These are phyloP conservation scores for Choristoneura fumiferana DNA, from an alignment of 1,140 invertebrate species.

Conservation along the genomic window DNA sequence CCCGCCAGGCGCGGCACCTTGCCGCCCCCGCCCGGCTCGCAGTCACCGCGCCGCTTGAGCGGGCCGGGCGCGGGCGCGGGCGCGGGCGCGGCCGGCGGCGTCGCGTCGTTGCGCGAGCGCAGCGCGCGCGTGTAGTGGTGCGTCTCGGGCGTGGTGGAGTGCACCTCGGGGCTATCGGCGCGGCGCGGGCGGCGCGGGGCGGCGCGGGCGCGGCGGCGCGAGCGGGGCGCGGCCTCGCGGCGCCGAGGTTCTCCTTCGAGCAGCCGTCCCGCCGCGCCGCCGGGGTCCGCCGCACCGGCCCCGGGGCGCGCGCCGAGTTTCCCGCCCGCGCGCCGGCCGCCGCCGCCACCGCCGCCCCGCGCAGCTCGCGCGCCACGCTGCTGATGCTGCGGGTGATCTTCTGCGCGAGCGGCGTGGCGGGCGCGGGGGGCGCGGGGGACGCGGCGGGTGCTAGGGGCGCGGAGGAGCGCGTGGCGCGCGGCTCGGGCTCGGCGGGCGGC, in stretches of 20 bases:
- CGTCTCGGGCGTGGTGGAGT: conserved; percentile 44
- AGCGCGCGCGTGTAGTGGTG: conserved; percentile 17
- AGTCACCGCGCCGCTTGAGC: conserved; percentile 1
- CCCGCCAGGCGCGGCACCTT: conserved; percentile 17
- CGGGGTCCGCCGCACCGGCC: conserved; percentile 48
- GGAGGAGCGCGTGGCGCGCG: conserved; percentile 32
- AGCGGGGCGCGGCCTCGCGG: conserved; percentile 40
- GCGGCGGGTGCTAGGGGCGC: conserved; percentile 35
- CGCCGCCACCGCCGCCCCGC: conserved; percentile 28
- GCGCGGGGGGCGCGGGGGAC: conserved; percentile 23
- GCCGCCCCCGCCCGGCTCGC: neutral
- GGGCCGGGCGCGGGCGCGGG: neutral
- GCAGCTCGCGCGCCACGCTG: too few relatives aligned
- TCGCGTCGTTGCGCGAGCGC: conserved; percentile 31
- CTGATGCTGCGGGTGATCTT: too few relatives aligned
- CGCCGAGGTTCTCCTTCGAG: conserved; percentile 58
- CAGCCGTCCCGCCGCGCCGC: conserved; percentile 42
- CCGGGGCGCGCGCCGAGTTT: conserved; percentile 61
- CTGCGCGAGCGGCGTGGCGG: too few relatives aligned
- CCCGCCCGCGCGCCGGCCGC: conserved; percentile 38
- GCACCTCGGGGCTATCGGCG: conserved; percentile 37
- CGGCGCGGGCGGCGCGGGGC: conserved; percentile 30
- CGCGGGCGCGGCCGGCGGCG: conserved; percentile 13
- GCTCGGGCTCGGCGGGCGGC: conserved; percentile 26
- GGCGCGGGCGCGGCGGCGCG: conserved; percentile 23